A percentile compares a stretch with the other conserved stretches of the same genome.
Evolutionary conservation across 2,797 vertebrate genomes (phyloP).

Genomic region (Rhadinocentrus ornatus): DNA sequence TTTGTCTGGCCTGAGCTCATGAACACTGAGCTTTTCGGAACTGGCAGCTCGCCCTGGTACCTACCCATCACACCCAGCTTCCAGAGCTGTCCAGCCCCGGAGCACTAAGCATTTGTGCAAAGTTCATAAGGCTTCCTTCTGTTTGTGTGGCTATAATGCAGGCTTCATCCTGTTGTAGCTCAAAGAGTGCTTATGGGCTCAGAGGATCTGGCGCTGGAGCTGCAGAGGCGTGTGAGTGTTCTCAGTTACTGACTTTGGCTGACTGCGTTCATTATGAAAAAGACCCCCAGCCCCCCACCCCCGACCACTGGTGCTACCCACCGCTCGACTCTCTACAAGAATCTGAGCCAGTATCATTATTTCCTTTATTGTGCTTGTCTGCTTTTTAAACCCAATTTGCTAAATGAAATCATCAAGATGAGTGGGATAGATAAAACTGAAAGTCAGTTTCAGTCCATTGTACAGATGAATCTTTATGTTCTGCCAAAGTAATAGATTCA

Average conservation of each 20-base stretch:
- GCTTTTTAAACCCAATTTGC: slow-evolving; percentile 31
- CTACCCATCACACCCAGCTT: slow-evolving; percentile 72
- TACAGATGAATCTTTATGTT: slow-evolving; percentile 3
- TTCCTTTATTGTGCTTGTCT: slow-evolving; percentile 23
- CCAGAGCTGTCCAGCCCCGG: slow-evolving; percentile 73
- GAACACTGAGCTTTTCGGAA: slow-evolving; percentile 80
- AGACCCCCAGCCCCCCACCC: slow-evolving; percentile 45
- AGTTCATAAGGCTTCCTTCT: slow-evolving; percentile 87
- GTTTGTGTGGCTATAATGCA: slow-evolving; percentile 80
- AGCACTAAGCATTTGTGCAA: slow-evolving; percentile 83
- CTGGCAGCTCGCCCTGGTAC: slow-evolving; percentile 79
- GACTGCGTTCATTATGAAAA: slow-evolving; percentile 69
- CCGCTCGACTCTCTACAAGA: slow-evolving; percentile 11
- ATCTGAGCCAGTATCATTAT: slow-evolving; percentile 37
- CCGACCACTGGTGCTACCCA: slow-evolving; percentile 14
- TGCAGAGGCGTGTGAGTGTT: slow-evolving; percentile 76
- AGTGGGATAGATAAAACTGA: slow-evolving; percentile 6
- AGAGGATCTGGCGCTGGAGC: slow-evolving; percentile 62
- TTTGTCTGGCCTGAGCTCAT: slow-evolving; percentile 78
- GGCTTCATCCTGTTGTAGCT: slow-evolving; percentile 81
- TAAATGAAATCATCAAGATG: slow-evolving; percentile 24
- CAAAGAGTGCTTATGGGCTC: slow-evolving; percentile 73
- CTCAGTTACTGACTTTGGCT: slow-evolving; percentile 80
- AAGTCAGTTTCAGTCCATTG: slow-evolving; percentile 1
- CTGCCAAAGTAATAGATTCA: neutral